A percentile compares a stretch with the other conserved stretches of the same genome.
These are phyloP conservation scores for Rhynchonycteris naso DNA, from an alignment of 2,797 vertebrate species.

Conservation along the genomic window DNA sequence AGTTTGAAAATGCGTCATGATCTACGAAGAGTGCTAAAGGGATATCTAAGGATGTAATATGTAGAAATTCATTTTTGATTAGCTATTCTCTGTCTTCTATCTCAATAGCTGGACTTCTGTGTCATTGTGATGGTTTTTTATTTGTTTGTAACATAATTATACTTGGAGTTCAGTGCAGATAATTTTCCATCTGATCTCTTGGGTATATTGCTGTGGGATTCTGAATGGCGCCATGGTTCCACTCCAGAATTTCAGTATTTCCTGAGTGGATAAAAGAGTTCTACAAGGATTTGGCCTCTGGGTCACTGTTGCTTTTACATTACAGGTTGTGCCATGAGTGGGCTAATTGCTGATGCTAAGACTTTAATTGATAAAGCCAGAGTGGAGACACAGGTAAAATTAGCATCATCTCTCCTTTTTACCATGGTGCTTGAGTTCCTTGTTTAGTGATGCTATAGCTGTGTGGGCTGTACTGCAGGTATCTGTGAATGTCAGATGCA, in stretches of 20 bases:
- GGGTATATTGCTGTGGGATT: conserved; percentile 25
- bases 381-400: conserved; percentile 97
- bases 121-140: conserved; percentile 27
- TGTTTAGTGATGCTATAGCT: background rate
- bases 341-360: conserved; percentile 99
- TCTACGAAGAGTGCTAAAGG: background rate
- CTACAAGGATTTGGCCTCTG: conserved; percentile 41
- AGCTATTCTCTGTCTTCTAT: background rate
- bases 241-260: conserved; percentile 51
- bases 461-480: background rate
- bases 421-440: background rate
- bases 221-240: background rate
- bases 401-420: conserved; percentile 46
- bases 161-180: conserved; percentile 7
- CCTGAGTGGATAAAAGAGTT: conserved; percentile 48
- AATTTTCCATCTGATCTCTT: conserved; percentile 32
- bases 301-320: conserved; percentile 74
- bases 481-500: conserved; percentile 2
- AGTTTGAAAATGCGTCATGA: conserved; percentile 2
- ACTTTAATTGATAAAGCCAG: conserved; percentile 99
- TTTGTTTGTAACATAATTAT: conserved; percentile 37
- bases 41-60: background rate
- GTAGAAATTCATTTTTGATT: conserved; percentile 36
- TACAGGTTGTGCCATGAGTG: conserved; percentile 98
- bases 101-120: background rate